phyloP scores from a whole-genome alignment of 1,140 invertebrate genomes.

The Leucophenga varia region DNA sequence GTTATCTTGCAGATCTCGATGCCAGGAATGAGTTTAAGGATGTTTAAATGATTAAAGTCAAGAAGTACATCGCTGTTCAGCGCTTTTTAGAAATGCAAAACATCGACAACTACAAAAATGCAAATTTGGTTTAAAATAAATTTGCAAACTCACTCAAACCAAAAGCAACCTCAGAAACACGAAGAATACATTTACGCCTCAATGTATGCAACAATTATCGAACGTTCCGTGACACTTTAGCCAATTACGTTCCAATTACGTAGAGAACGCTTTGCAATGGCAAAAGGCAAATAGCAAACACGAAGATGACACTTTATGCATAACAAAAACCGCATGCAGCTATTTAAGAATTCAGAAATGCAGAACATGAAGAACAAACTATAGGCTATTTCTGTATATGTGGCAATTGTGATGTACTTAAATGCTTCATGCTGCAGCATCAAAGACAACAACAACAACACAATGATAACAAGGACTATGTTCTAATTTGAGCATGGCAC shows the following conservation, averaged over 20 bases:
- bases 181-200: slow-evolving; percentile 43
- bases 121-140: too few relatives aligned
- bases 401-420: too few relatives aligned
- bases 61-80: slow-evolving; percentile 2
- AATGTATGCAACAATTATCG: slow-evolving; percentile 45
- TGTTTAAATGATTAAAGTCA: slow-evolving; percentile 13
- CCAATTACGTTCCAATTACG: slow-evolving; percentile 52
- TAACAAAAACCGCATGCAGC: slow-evolving; percentile 7
- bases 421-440: too few relatives aligned
- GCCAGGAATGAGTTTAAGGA: slow-evolving; percentile 32
- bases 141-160: slow-evolving; percentile 1
- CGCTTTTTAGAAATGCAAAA: not conserved
- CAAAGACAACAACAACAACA: too few relatives aligned
- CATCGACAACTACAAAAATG: too few relatives aligned
- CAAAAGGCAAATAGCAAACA: too few relatives aligned
- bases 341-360: not conserved
- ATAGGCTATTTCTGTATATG: not conserved
- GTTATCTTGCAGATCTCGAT: slow-evolving; percentile 6
- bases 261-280: too few relatives aligned
- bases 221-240: slow-evolving; percentile 44
- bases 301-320: too few relatives aligned
- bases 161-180: too few relatives aligned
- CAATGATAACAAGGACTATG: too few relatives aligned
- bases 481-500: too few relatives aligned
- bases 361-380: not conserved